Conservation (phyloP, 2,888 invertebrate genomes). For the Cryptus armator region DNA sequence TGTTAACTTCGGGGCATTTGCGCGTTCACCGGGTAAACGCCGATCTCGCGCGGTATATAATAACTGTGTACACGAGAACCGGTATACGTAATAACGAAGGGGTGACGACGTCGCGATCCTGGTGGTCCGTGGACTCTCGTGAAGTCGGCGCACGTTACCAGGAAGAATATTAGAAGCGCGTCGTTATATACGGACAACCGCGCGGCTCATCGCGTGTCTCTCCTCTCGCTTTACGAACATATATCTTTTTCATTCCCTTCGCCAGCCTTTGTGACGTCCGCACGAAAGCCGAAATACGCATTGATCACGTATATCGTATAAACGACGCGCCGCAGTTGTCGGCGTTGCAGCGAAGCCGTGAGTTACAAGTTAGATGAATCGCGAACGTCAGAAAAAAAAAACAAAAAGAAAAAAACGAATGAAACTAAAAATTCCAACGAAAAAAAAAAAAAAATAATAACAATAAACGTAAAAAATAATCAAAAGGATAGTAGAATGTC, state of each 20-base stretch:
- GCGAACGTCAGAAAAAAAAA: conserved; percentile 8
- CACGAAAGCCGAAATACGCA: conserved; percentile 43
- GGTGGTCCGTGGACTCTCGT: conserved; percentile 74
- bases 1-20: conserved; percentile 28
- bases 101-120: conserved; percentile 71
- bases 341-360: conserved; percentile 21
- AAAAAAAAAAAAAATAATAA: conserved; percentile 10
- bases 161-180: conserved; percentile 76
- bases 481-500: conserved; percentile 16
- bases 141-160: conserved; percentile 76
- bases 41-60: conserved; percentile 44
- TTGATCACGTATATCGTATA: conserved; percentile 22
- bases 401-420: not conserved
- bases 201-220: conserved; percentile 62
- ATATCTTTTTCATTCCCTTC: conserved; percentile 49
- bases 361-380: conserved; percentile 32
- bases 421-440: not conserved
- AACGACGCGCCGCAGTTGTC: conserved; percentile 4
- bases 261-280: conserved; percentile 17
- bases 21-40: conserved; percentile 27
- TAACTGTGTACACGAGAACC: conserved; percentile 73
- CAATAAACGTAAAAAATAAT: not conserved
- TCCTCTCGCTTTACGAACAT: conserved; percentile 5
- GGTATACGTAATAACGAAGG: conserved; percentile 71
- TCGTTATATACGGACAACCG: conserved; percentile 36